Conservation (phyloP, 2,888 invertebrate genomes). For the Cantharis nigra region DNA sequence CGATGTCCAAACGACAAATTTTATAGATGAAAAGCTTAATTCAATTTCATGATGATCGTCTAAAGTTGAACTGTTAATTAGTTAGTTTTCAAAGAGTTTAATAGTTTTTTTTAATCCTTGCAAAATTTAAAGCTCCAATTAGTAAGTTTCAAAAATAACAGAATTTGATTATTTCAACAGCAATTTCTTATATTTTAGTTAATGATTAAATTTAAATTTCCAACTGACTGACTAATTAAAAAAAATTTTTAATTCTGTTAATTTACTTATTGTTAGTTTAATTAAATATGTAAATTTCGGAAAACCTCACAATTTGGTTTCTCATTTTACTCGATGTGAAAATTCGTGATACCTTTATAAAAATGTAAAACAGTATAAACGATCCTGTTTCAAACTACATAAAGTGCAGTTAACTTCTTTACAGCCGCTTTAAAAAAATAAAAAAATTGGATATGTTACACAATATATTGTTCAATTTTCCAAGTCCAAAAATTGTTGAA, state of each 20-base stretch:
- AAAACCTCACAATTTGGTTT: neutral
- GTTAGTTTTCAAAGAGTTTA: neutral
- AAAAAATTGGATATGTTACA: too few species aligned
- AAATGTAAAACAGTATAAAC: neutral
- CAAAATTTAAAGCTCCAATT: neutral
- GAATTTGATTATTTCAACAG: too few species aligned
- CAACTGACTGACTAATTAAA: neutral
- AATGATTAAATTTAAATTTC: neutral
- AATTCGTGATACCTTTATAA: neutral
- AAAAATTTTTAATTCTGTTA: neutral
- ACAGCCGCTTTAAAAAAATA: too few species aligned
- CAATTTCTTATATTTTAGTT: too few species aligned
- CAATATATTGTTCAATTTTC: too few species aligned
- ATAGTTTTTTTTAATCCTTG: neutral
- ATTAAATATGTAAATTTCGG: neutral
- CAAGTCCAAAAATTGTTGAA: too few species aligned
- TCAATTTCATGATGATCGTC: neutral
- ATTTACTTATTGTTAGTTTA: neutral
- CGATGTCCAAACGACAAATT: neutral
- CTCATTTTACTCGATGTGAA: neutral
- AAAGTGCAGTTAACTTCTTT: too few species aligned
- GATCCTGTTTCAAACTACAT: neutral
- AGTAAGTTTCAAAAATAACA: too few species aligned
- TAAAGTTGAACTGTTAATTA: neutral
- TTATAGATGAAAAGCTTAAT: constrained; percentile 1